Evolutionary conservation across 2,797 vertebrate species (phyloP), one percentile per base, ranked within the genome.

Genomic region (Chaetophractus vellerosus): DNA sequence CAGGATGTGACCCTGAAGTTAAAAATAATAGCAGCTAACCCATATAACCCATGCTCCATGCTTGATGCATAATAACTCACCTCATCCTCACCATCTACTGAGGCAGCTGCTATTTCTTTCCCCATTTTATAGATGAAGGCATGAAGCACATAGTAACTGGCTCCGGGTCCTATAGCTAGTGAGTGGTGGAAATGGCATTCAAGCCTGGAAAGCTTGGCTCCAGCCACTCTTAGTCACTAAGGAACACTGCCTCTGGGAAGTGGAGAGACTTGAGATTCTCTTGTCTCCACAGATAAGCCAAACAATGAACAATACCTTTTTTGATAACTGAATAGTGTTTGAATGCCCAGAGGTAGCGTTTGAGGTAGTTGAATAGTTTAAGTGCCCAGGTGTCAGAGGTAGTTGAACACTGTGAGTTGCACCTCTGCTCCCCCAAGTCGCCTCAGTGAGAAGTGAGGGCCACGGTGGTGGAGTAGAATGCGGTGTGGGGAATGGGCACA

Each of bases 11-110:
- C 74, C 33, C 88, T 85, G 50, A 82, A 0, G 7, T 91, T 88
- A 76, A 88, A 64, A 89, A 80, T 52, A 88, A 88, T 84, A 84
- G 31, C 74, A 64, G 0, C 76, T 79, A 38, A 75, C 38, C 94
- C 83, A 74, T 38, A 52, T 12, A 76, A 26, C 57, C 63, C 74
- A 68, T 63, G 88, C 12, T 59, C 15, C 24, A 48, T n/a, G 45
- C 52, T 38, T 72, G 81, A 80, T 8, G 16, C 2, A 36, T 64
- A 88, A 55, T 28, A 61, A 66, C 21, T 69, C n/a, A 31, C 66
- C 82, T 78, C 84, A 82, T 61, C 78, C 59, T 83, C 24, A 69
- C 23, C 55, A n/a, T 87, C 79, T 55, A 69, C 31, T 18, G 38
- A 85, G 55, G 72, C 36, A 90, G 57, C 38, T 68, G 45, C 76